Base-by-base conservation (phyloP, 2,113 vertebrate genomes). In the Poeciliopsis turrubarensis region DNA sequence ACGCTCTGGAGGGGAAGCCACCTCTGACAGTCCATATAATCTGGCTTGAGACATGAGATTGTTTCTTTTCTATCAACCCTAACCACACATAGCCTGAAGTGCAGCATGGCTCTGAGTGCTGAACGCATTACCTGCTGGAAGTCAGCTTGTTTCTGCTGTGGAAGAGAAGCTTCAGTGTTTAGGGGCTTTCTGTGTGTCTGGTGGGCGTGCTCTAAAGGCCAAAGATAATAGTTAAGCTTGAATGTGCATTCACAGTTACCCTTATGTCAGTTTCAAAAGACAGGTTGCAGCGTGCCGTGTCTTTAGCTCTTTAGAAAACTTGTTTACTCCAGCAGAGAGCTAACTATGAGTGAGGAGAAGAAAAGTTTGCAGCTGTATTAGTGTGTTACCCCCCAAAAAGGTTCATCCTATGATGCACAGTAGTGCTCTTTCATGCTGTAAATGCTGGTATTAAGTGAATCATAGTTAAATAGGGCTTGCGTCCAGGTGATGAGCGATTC, bases 281-380 rank as follows among this genome's bases (percentile, higher is more conserved):
- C 92, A 81, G 39, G 91, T 82, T 68, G 80, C 5, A 71, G 88
- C 92, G 72, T 90, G 90, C 80, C 70, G 67, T 70, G 19, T 54
- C 39, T 57, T 54, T n/a, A 57, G 22, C 69, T 80, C 34, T 37
- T 65, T 27, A 60, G n/a, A 4, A 32, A 90, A 78, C 70, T 70
- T 83, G 78, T 83, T 86, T 81, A 80, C 61, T 19, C 15, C 73
- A 25, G 0, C 8, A 67, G 57, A 37, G 32, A 70, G 17, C 8
- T 29, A 11, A 25, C 51, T 3, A 31, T 54, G 63, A 37, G 32
- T 39, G 67, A n/a, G 29, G 15, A 29, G 65, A 65, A 27, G 61
- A 72, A 73, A 57, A 22, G 37, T 73, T 68, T 51, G 65, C 79
- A 80, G 74, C 79, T 80, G 73, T 73, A 70, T 68, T 66, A 70